phyloP scores from a whole-genome alignment of 2,113 vertebrate genomes.

The Chamaea fasciata region DNA sequence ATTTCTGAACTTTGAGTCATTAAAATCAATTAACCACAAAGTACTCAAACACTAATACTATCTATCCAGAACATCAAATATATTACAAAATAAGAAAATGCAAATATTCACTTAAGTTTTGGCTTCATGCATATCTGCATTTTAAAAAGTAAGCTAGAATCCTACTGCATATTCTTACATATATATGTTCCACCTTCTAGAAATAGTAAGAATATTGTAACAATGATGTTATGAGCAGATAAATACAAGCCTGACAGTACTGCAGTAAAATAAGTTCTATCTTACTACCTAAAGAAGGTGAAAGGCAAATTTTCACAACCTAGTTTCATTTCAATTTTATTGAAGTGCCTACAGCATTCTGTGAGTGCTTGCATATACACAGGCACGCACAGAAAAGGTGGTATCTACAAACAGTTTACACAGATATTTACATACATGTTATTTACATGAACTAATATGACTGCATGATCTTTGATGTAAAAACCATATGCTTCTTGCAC shows the following conservation, averaged over 20 bases:
- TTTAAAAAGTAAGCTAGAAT: conserved; percentile 43
- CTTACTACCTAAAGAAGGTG: conserved; percentile 64
- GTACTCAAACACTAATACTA: conserved; percentile 25
- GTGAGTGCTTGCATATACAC: conserved; percentile 59
- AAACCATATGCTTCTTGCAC: conserved; percentile 63
- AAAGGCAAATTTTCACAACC: conserved; percentile 54
- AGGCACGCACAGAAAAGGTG: conserved; percentile 60
- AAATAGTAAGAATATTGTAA: conserved; percentile 37
- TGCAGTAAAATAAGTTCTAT: neutral
- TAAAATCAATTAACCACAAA: conserved; percentile 36
- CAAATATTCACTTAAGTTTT: conserved; percentile 44
- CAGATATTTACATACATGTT: conserved; percentile 69
- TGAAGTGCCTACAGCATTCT: conserved; percentile 65
- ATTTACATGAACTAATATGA: conserved; percentile 63
- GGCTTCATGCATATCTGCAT: conserved; percentile 43
- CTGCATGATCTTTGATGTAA: conserved; percentile 60
- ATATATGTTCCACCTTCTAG: conserved; percentile 51
- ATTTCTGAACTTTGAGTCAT: conserved; percentile 42
- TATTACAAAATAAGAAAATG: conserved; percentile 57
- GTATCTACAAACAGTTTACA: conserved; percentile 69
- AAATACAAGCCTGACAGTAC: conserved; percentile 4
- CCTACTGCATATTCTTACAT: conserved; percentile 39
- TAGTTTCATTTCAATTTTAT: conserved; percentile 59
- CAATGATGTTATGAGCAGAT: neutral
- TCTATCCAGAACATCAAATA: conserved; percentile 45